Conservation (phyloP, 2,113 vertebrate genomes). For the Tachysurus fulvidraco region DNA sequence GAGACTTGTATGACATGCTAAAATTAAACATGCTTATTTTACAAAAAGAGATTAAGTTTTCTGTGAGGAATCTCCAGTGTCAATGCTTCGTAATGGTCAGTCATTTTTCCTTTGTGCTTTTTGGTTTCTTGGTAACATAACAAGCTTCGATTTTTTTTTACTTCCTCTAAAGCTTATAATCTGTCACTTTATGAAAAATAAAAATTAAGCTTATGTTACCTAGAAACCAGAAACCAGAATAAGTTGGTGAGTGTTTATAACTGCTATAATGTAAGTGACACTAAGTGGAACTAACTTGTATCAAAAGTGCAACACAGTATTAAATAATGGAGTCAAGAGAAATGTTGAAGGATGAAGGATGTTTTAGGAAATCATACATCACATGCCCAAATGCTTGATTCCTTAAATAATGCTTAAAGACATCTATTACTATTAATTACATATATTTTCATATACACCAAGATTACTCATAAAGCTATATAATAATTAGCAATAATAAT, state of each 20-base stretch:
- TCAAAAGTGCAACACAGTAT: no score
- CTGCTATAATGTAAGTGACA: no score
- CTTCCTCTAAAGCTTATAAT: background rate
- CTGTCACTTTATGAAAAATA: no score
- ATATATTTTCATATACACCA: background rate
- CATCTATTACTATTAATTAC: no score
- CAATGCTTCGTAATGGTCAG: background rate
- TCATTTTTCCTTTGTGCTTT: background rate
- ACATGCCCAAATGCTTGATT: background rate
- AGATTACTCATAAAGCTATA: background rate
- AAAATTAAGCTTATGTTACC: no score
- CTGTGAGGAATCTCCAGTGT: background rate
- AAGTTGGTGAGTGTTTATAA: no score
- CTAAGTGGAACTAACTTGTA: no score
- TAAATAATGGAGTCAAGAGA: no score
- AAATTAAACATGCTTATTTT: background rate
- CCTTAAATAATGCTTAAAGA: background rate
- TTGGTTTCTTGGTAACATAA: background rate
- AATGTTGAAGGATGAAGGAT: background rate
- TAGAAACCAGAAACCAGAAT: background rate
- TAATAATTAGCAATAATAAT: background rate
- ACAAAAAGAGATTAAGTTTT: background rate
- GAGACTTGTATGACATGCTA: background rate
- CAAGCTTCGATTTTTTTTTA: background rate
- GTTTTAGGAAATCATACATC: background rate